A percentile compares a stretch with the other conserved stretches of the same genome.
phyloP scores from a whole-genome alignment of 2,797 vertebrate genomes.

The Fistularia commersonii region DNA sequence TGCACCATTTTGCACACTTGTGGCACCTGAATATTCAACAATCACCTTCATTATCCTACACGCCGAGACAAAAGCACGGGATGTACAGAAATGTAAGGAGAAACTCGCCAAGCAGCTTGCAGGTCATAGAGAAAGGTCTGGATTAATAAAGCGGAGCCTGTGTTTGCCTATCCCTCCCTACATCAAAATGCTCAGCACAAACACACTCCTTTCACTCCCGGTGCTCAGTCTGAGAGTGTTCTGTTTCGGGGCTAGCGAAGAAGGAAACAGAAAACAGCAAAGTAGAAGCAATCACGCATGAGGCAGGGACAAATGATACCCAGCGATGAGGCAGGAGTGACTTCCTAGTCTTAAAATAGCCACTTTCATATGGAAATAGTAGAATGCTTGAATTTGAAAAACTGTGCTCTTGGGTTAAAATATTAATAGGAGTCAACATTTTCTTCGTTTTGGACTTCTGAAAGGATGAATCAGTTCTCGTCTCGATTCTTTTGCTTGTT shows the following conservation, averaged over 20 bases:
- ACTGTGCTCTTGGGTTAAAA: slow-evolving; percentile 4
- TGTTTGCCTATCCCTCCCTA: slow-evolving; percentile 40
- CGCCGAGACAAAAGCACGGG: slow-evolving; percentile 6
- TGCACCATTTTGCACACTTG: slow-evolving; percentile 24
- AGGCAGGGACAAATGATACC: slow-evolving; percentile 35
- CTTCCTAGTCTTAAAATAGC: slow-evolving; percentile 21
- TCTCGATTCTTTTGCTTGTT: slow-evolving; percentile 4
- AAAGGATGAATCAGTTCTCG: slow-evolving; percentile 12
- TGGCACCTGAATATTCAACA: slow-evolving; percentile 4
- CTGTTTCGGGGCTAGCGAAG: slow-evolving; percentile 41
- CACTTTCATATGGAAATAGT: slow-evolving; percentile 30
- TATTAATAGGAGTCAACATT: slow-evolving; percentile 8
- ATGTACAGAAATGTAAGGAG: slow-evolving; percentile 5
- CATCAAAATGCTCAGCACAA: slow-evolving; percentile 68
- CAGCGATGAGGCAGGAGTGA: slow-evolving; percentile 30
- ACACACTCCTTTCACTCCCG: slow-evolving; percentile 39
- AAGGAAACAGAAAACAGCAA: slow-evolving; percentile 23
- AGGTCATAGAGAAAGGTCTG: slow-evolving; percentile 48
- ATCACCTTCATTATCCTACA: neutral
- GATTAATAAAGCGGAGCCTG: slow-evolving; percentile 61
- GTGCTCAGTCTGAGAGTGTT: slow-evolving; percentile 54
- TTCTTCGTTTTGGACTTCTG: neutral
- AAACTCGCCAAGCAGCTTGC: slow-evolving; percentile 20
- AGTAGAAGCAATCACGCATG: slow-evolving; percentile 27
- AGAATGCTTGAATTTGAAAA: slow-evolving; percentile 24